Base-by-base conservation (phyloP, 2,888 invertebrate species). In the Acleris sparsana region DNA sequence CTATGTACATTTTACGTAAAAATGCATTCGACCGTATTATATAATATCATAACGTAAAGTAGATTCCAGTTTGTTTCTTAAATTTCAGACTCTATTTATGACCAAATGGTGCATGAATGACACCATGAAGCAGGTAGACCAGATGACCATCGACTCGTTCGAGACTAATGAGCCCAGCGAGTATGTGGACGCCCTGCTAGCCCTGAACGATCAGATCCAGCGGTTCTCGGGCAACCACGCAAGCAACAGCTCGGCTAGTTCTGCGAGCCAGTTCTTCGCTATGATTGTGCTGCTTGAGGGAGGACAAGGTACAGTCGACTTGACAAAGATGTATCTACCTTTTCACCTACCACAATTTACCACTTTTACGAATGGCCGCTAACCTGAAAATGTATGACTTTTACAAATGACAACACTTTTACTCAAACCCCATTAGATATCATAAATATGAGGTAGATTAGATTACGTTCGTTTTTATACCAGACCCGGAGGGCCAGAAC, bases 261-360 rank as follows among this genome's bases (percentile, higher is more conserved):
- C 93, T 1, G 83, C 88, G 63, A 93, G 91, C 60, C 94, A 95
- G 78, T 82, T 94, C 5, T 75, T 95, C 1, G 88, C 93, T 1
- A 93, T 95, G 92, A 82, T 80, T 22, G 78, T 94, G 9, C 77
- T 95, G 39, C 73, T 93, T 25, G 94, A 93, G 74, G 92, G 93
- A 33, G 82, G 83, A 53, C 71, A 87, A 70, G 93, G 94, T 93
- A 74, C 17, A 46, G 25, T 6, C 6, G 25, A 25, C 25, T 25
- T n/a, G n/a, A 25, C 5, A 46, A 46, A 17, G 17, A 39, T 9
- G 7, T 29, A 9, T 29, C 29, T 6, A 25, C 25, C 5, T 25
- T 25, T 25, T 5, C 22, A 5, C 25, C 25, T 5, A n/a, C n/a
- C n/a, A n/a, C n/a, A n/a, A n/a, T n/a, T n/a, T n/a, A n/a, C n/a